Percentiles rank a stretch among this genome's conserved stretches.
These are phyloP conservation scores for Mustela nigripes DNA, from an alignment of 2,113 vertebrate species.

Conservation along the genomic window DNA sequence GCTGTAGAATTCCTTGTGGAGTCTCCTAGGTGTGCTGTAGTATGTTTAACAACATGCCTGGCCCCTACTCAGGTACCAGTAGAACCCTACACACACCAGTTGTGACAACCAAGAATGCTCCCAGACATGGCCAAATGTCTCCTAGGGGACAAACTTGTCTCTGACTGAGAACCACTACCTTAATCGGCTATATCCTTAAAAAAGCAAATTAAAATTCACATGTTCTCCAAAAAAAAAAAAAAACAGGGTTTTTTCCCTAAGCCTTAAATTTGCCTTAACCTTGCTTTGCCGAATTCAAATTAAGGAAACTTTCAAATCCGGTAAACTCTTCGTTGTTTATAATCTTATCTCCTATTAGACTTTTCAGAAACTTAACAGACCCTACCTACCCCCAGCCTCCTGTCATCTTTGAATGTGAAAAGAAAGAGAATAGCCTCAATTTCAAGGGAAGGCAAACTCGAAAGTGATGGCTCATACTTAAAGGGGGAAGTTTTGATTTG, in stretches of 20 bases:
- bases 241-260: neutral
- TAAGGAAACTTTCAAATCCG: neutral
- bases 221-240: neutral
- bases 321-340: neutral
- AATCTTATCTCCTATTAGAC: neutral
- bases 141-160: neutral
- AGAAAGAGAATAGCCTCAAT: neutral
- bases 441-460: neutral
- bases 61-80: neutral
- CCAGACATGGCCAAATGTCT: neutral
- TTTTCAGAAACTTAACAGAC: neutral
- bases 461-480: neutral
- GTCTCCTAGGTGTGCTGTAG: neutral
- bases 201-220: neutral
- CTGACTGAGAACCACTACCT: neutral
- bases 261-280: neutral
- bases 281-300: neutral
- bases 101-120: neutral
- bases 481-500: neutral
- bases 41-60: neutral
- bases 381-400: neutral
- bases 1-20: neutral
- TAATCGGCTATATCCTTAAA: neutral
- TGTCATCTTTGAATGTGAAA: neutral
- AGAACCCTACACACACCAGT: neutral